A percentile compares a stretch with the other conserved stretches of the same genome.
phyloP scores from a whole-genome alignment of 2,113 vertebrate genomes.

The Chascanopsetta lugubris region DNA sequence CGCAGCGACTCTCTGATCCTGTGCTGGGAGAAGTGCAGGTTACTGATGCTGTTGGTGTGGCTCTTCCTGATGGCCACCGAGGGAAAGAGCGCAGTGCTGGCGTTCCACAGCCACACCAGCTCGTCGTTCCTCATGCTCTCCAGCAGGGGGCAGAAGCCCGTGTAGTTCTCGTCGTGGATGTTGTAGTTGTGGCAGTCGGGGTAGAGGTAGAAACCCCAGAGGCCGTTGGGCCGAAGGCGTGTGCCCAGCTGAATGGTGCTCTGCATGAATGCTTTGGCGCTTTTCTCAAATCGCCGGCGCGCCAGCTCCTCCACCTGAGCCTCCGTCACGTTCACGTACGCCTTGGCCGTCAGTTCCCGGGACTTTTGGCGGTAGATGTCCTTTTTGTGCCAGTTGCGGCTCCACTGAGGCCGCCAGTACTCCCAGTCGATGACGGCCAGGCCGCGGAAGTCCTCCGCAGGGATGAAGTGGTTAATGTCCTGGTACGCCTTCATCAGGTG shows the following conservation, averaged over 20 bases:
- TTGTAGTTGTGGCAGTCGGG: constrained; percentile 88
- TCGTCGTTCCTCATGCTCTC: constrained; percentile 84
- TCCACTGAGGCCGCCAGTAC: constrained; percentile 84
- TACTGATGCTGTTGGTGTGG: constrained; percentile 71
- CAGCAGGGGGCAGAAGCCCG: constrained; percentile 77
- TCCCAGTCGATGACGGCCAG: constrained; percentile 85
- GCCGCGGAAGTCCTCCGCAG: constrained; percentile 80
- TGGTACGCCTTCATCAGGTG: constrained; percentile 79
- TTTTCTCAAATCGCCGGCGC: constrained; percentile 82
- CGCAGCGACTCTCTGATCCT: constrained; percentile 81
- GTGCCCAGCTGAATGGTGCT: constrained; percentile 82
- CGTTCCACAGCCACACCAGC: constrained; percentile 86
- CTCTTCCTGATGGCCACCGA: constrained; percentile 79
- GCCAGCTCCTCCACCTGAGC: constrained; percentile 77
- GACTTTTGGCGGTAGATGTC: constrained; percentile 80
- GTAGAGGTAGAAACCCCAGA: constrained; percentile 87
- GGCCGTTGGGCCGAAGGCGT: constrained; percentile 77
- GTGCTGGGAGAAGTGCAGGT: constrained; percentile 83
- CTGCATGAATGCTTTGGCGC: constrained; percentile 83
- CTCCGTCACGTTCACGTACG: constrained; percentile 75
- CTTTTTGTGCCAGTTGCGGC: constrained; percentile 81
- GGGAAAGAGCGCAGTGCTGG: constrained; percentile 83
- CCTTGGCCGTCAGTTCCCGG: constrained; percentile 74
- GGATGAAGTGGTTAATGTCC: constrained; percentile 82
- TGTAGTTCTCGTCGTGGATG: constrained; percentile 79